Conservation (phyloP, 2,113 vertebrate species). For the Cercopithecus mona region DNA sequence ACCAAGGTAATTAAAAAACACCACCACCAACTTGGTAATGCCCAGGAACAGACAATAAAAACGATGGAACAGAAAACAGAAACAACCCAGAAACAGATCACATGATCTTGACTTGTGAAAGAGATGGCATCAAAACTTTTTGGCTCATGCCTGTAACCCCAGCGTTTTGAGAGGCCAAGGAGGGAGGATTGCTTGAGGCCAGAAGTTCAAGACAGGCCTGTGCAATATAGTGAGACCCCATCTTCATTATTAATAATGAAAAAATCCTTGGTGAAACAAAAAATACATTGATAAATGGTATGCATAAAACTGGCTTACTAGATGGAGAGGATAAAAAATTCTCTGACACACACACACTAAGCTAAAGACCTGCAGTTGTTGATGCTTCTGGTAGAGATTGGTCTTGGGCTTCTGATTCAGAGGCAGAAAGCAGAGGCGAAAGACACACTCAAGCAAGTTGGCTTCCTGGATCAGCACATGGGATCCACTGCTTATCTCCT, state of each 20-base stretch:
- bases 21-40: neutral
- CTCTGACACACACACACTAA: neutral
- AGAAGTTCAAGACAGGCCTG: neutral
- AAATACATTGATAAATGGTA: neutral
- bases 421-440: neutral
- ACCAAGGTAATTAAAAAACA: neutral
- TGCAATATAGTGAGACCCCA: neutral
- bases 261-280: neutral
- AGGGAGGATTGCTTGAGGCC: neutral
- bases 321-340: neutral
- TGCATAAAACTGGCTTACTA: neutral
- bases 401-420: neutral
- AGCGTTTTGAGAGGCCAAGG: neutral
- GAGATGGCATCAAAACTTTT: neutral
- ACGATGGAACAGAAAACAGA: neutral
- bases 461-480: neutral
- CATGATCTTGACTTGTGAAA: neutral
- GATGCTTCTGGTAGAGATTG: neutral
- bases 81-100: neutral
- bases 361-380: neutral
- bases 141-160: neutral
- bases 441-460: neutral
- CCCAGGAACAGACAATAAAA: neutral
- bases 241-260: neutral
- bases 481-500: neutral